Conservation (phyloP, 2,113 vertebrate genomes). For the Cyanoramphus novaezelandiae region DNA sequence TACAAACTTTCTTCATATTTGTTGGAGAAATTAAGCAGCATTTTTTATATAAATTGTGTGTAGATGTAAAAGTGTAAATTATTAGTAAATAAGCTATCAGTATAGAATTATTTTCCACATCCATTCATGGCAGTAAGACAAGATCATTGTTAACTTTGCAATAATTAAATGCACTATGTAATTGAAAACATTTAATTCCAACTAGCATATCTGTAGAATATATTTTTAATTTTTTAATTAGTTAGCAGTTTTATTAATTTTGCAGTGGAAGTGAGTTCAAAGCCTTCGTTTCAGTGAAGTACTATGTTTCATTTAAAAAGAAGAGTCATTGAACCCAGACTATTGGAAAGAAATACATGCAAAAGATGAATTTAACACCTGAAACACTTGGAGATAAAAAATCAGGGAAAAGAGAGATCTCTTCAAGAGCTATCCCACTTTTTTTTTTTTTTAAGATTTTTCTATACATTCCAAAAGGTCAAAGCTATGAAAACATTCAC, state of each 20-base stretch:
- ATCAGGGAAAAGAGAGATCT: not conserved
- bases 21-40: not conserved
- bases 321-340: not conserved
- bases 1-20: not conserved
- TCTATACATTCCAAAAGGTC: not conserved
- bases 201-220: not conserved
- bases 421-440: not conserved
- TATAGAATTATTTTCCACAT: not conserved
- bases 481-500: not conserved
- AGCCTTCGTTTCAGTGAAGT: not conserved
- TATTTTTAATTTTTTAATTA: not conserved
- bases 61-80: not conserved
- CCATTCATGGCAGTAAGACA: not conserved
- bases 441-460: too few relatives aligned
- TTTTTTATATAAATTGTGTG: not conserved
- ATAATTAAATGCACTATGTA: not conserved
- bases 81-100: not conserved
- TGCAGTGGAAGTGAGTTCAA: not conserved
- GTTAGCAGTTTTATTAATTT: not conserved
- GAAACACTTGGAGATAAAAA: not conserved
- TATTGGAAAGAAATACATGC: not conserved
- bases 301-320: not conserved
- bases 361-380: not conserved
- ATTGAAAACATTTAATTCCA: not conserved
- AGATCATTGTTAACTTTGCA: not conserved